A percentile compares a stretch with the other conserved stretches of the same genome.
Evolutionary conservation across 2,797 vertebrate genomes (phyloP).

Genomic region (Mycteria americana): DNA sequence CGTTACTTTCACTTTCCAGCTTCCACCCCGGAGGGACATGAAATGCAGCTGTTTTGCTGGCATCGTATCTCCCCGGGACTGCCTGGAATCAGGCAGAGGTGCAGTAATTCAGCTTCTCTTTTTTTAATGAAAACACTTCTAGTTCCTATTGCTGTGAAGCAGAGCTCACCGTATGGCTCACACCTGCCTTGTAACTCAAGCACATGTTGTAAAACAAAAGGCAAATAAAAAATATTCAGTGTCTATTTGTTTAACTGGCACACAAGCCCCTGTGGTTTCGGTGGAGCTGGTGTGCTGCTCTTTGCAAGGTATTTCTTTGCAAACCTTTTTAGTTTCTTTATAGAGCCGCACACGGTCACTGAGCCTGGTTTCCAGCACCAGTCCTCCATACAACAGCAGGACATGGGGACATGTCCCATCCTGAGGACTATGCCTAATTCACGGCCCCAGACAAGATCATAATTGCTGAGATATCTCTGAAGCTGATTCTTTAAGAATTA

Average conservation of each 20-base stretch:
- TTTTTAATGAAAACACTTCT: background rate
- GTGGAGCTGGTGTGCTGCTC: background rate
- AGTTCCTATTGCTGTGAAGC: background rate
- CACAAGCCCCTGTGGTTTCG: background rate
- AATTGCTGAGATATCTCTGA: background rate
- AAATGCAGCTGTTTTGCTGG: background rate
- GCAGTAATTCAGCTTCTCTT: background rate
- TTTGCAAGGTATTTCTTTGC: background rate
- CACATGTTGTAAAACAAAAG: background rate
- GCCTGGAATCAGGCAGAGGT: background rate
- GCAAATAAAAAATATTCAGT: background rate
- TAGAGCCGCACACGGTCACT: accelerated
- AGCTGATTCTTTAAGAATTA: background rate
- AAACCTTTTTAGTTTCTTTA: background rate
- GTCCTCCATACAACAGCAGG: background rate
- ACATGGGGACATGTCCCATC: accelerated
- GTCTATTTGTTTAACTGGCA: background rate
- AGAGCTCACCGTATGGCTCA: background rate
- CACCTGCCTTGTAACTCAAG: background rate
- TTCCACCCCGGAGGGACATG: background rate
- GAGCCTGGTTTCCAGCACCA: background rate
- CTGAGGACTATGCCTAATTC: background rate
- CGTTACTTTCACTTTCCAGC: background rate
- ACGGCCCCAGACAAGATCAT: background rate
- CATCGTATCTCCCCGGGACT: accelerated